A percentile compares a stretch with the other conserved stretches of the same genome.
Evolutionary conservation across 2,113 vertebrate genomes (phyloP).

Genomic region (Climacteris rufus): DNA sequence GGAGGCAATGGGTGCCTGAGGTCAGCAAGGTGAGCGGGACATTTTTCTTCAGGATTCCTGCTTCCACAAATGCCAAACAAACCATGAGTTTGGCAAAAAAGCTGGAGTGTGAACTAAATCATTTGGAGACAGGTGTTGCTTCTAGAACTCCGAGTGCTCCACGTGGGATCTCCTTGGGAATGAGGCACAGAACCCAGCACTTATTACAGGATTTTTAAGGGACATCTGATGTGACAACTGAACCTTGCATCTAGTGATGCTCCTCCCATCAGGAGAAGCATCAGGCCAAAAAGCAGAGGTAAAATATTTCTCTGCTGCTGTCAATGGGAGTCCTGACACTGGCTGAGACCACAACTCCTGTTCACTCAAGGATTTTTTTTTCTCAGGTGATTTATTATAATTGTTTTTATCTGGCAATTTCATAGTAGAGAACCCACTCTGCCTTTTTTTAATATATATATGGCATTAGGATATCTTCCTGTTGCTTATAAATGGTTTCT

Average conservation of each 20-base stretch:
- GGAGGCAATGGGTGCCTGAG: not conserved
- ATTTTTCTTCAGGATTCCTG: not conserved
- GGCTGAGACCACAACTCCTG: not conserved
- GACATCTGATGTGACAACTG: not conserved
- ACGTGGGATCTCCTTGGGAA: not conserved
- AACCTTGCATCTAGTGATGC: not conserved
- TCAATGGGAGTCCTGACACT: conserved; percentile 26
- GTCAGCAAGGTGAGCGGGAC: fast-evolving
- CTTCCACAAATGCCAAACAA: not conserved
- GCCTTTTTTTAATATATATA: not conserved
- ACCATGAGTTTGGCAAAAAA: not conserved
- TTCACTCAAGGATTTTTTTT: not conserved
- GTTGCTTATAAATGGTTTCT: not conserved
- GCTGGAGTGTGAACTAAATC: not conserved
- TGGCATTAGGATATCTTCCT: not conserved
- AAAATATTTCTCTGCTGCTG: not conserved
- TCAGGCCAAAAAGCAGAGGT: not conserved
- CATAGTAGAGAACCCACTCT: not conserved
- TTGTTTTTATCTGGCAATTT: not conserved
- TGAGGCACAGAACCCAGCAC: not conserved
- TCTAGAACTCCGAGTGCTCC: not conserved
- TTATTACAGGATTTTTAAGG: not conserved
- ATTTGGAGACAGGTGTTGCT: not conserved
- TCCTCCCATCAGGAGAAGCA: not conserved
- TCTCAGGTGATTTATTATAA: not conserved